Base-by-base conservation (phyloP, 1,140 invertebrate genomes). In the Bombus cullumanus region DNA sequence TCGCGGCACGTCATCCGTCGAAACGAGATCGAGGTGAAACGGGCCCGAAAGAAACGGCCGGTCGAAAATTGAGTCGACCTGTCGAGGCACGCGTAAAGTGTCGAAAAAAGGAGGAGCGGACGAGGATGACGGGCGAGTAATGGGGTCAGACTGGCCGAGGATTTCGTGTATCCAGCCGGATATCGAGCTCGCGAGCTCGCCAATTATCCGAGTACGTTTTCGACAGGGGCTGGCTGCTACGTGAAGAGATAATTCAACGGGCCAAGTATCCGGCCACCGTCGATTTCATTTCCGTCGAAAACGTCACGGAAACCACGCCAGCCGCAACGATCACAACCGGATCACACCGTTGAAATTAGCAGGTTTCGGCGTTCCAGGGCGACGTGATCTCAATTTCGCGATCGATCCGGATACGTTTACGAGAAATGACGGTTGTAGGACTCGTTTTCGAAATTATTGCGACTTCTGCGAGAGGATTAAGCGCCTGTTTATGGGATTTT, bases 221-320 rank as follows among this genome's bases (percentile, higher is more conserved):
- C 37, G 62, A 71, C 62, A 80, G 79, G 72, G 28, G 59, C 12
- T n/a, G 10, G 28, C 59, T 13, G 28, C 3, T n/a, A 43, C 47
- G 59, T 68, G 74, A 78, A 69, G 75, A 84, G 82, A 85, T 85
- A 85, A 87, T 87, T 86, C 85, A 31, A 62, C 39, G 74, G n/a
- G 72, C 57, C 66, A n/a, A 31, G 83, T 71, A 83, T 83, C 53
- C 80, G 73, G 41, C 12, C 39, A 34, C 9, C 39, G 80, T 62
- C 80, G 85, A 71, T 86, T 76, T 86, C 81, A 53, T 80, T 85
- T 68, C 79, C 59, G 28, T 81, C 22, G 41, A 64, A 73, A 62
- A 28, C 62, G 10, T 34, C 66, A 68, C 18, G n/a, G n/a, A 22
- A 15, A 71, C 57, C 64, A n/a, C 41, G 66, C 2, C 12, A 22